Percentiles rank a stretch among this genome's conserved stretches.
phyloP scores from a whole-genome alignment of 1,140 invertebrate species.

The Pectinophora gossypiella region DNA sequence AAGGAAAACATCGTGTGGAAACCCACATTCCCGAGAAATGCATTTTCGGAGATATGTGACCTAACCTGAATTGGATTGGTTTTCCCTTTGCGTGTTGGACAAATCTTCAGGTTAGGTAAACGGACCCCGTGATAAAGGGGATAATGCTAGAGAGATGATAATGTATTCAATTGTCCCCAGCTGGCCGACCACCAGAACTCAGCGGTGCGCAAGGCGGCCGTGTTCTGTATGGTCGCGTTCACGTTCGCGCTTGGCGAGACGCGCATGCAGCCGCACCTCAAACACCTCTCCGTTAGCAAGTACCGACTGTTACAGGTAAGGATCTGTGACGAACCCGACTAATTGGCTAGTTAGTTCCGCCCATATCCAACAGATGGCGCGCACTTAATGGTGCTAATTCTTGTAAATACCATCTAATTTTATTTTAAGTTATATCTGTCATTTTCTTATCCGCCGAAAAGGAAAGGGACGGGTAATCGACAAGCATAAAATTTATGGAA shows the following conservation, averaged over 20 bases:
- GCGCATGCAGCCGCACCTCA: constrained; percentile 85
- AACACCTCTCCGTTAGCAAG: constrained; percentile 89
- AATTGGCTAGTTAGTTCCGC: background rate
- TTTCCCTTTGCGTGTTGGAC: too few relatives aligned
- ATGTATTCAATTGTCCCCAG: constrained; percentile 24
- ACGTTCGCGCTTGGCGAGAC: constrained; percentile 91
- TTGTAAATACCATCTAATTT: background rate
- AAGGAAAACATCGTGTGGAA: background rate
- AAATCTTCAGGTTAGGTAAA: too few relatives aligned
- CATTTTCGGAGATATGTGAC: background rate
- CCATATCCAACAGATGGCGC: too few relatives aligned
- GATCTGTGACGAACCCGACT: background rate
- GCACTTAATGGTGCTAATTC: background rate
- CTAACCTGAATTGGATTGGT: too few relatives aligned
- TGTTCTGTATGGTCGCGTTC: constrained; percentile 96
- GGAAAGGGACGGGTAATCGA: too few relatives aligned
- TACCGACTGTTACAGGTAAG: constrained; percentile 69
- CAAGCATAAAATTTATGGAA: too few relatives aligned
- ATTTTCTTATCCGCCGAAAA: background rate
- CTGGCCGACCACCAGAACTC: constrained; percentile 93
- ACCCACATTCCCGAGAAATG: too few relatives aligned
- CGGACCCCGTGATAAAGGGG: too few relatives aligned
- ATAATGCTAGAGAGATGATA: too few relatives aligned
- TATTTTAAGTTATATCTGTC: background rate
- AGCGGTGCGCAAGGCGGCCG: constrained; percentile 93